Evolutionary conservation across 2,113 vertebrate species (phyloP).

Genomic region (Protobothrops flavoviridis): DNA sequence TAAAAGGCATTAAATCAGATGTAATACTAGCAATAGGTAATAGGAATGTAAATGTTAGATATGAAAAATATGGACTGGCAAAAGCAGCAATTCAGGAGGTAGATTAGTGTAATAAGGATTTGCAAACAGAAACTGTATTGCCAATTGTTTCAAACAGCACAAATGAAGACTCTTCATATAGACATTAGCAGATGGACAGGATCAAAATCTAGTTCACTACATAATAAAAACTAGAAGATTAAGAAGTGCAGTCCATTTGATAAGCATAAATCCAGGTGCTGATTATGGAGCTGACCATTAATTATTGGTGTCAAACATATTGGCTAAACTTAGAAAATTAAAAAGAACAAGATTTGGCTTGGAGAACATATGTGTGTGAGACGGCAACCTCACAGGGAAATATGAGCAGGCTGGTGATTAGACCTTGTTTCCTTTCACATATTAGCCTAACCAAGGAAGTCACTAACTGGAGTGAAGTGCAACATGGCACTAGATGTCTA

Average conservation of each 20-base stretch:
- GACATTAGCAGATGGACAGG: not conserved
- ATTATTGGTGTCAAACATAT: not conserved
- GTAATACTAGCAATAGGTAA: not conserved
- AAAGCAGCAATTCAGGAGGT: not conserved
- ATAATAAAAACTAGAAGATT: not conserved
- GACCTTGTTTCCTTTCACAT: not conserved
- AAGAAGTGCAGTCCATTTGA: not conserved
- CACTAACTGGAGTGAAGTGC: not conserved
- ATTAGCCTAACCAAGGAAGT: not conserved
- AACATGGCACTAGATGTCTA: not conserved
- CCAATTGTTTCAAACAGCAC: not conserved
- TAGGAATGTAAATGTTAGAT: not conserved
- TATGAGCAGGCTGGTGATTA: not conserved
- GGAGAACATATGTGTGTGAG: not conserved
- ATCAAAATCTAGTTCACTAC: not conserved
- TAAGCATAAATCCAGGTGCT: not conserved
- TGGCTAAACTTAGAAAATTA: not conserved
- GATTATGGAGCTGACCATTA: not conserved
- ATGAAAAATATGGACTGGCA: not conserved
- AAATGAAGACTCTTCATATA: not conserved
- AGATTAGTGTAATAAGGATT: not conserved
- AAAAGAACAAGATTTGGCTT: not conserved
- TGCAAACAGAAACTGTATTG: not conserved
- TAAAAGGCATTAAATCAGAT: not conserved
- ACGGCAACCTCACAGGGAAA: not conserved